Percentiles rank a stretch among this genome's conserved stretches.
Conservation (phyloP, 1,140 invertebrate genomes). For the Triops longicaudatus region DNA sequence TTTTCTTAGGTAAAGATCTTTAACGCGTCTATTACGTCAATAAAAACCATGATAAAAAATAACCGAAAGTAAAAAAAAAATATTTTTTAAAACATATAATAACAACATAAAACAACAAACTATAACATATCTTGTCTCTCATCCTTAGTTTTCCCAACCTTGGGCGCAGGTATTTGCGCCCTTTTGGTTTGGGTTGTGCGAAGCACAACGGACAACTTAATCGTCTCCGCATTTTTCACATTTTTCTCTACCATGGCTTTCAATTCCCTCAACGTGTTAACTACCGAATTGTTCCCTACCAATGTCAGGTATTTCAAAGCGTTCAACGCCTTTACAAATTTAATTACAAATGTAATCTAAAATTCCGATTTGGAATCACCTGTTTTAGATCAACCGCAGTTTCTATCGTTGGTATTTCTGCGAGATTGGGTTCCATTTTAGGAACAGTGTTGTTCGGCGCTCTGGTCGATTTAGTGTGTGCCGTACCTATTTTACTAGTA, state of each 20-base stretch:
- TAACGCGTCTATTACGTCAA: too few relatives aligned
- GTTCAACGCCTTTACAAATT: not conserved
- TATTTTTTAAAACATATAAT: not conserved
- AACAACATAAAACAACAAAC: too few relatives aligned
- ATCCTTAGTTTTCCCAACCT: not conserved
- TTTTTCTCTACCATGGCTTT: not conserved
- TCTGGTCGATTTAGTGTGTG: not conserved
- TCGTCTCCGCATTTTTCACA: not conserved
- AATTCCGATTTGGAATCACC: not conserved
- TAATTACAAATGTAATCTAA: not conserved
- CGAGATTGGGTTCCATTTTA: not conserved
- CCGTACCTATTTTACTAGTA: conserved; percentile 1
- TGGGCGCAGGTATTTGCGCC: not conserved
- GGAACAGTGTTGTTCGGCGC: not conserved
- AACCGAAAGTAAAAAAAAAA: not conserved
- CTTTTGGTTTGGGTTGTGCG: not conserved
- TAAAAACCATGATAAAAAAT: not conserved
- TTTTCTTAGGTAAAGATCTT: not conserved
- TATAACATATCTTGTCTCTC: too few relatives aligned
- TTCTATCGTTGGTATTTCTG: not conserved
- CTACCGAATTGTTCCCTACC: not conserved
- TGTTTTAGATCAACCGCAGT: conserved; percentile 5
- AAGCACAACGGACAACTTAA: not conserved
- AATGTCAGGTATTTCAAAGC: not conserved
- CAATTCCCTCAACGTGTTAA: not conserved